Evolutionary conservation across 1,140 invertebrate genomes (phyloP), one percentile per base, ranked within the genome.

Genomic region (Coenobita brevimanus): DNA sequence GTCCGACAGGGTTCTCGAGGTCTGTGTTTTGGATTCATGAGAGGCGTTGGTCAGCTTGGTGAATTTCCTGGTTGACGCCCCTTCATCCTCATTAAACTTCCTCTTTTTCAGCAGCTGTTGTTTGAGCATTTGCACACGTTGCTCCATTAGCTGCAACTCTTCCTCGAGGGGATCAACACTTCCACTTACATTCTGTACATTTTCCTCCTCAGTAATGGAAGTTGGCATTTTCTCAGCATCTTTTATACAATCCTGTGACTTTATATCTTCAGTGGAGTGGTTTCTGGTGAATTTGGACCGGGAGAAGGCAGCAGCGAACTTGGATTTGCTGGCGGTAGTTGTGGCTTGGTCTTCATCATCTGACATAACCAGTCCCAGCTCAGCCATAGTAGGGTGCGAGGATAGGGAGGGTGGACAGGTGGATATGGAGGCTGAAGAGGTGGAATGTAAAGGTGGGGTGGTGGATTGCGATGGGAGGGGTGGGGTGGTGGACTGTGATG

Each of bases 131-230:
- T 69, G 78, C 88, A 90, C 87, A n/a, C 84, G 88, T 36, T 80
- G 71, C 57, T 90, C 90, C 88, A 90, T 90, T 79, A 60, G 46
- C 73, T 76, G 30, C n/a, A 90, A 54, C 64, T 90, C 90, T 46
- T 43, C 46, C 41, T 90, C 90, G n/a, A 90, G 57, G 17, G 90
- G 90, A 79, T 90, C 90, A 79, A 89, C 4, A 27, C 60, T 36
- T 46, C 38, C 0, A 46, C 38, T 8, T 64, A 6, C 24, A 41
- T 46, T 15, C 30, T 17, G 46, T 30, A 21, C 30, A 15, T 33
- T 6, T 6, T 27, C 67, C 27, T 84, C 10, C 1, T 43, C 41
- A 4, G 21, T 27, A 8, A 0, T 43, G 38, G 50, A 50, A 50
- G 46, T 17, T 50, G 6, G 46, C 46, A 6, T 0, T 38, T 71